These are phyloP conservation scores for Oceanites oceanicus DNA, from an alignment of 2,113 vertebrate species.

Conservation along the genomic window DNA sequence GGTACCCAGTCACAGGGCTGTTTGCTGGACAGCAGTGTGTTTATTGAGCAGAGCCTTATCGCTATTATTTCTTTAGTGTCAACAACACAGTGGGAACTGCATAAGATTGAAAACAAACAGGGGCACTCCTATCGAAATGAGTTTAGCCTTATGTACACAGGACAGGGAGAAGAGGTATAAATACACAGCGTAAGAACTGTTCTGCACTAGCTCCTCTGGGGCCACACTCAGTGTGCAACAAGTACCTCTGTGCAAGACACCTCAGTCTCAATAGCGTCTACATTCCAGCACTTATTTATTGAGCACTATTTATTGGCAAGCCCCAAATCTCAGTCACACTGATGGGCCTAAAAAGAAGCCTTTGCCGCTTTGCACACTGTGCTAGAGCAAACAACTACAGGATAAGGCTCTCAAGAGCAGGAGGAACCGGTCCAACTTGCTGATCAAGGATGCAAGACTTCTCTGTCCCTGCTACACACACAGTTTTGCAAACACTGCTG, in stretches of 20 bases:
- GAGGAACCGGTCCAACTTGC: slow-evolving; percentile 18
- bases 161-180: not conserved
- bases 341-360: not conserved
- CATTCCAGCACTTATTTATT: not conserved
- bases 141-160: not conserved
- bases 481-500: not conserved
- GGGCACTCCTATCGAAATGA: not conserved
- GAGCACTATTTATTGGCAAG: not conserved
- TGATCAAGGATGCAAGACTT: not conserved
- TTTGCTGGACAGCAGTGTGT: not conserved
- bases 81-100: slow-evolving; percentile 38
- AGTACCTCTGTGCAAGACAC: not conserved
- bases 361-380: not conserved
- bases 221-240: not conserved
- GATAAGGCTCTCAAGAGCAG: not conserved
- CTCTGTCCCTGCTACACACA: not conserved
- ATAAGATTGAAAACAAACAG: not conserved
- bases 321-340: not conserved
- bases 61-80: not conserved
- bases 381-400: not conserved
- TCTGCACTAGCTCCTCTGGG: not conserved
- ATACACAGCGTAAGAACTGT: not conserved
- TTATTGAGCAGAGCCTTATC: slow-evolving; percentile 19
- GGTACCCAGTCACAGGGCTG: not conserved
- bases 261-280: not conserved